These are phyloP conservation scores for Calliscelio sp. DNA, from an alignment of 2,888 invertebrate species.

Conservation along the genomic window DNA sequence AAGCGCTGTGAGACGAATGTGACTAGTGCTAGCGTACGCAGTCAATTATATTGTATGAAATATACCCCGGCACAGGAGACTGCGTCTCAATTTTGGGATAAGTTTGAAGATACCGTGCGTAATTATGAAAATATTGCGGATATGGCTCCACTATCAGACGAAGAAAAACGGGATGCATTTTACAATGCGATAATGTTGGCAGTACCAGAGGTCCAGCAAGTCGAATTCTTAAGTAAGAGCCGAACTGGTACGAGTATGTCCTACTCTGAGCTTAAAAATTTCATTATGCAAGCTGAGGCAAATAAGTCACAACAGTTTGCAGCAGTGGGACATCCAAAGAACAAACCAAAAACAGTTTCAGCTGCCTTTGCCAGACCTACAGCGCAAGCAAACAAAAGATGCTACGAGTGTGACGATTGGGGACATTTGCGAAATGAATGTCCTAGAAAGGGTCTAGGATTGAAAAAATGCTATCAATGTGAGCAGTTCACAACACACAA, in stretches of 20 bases:
- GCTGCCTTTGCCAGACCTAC: neutral
- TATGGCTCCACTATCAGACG: neutral
- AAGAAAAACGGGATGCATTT: neutral
- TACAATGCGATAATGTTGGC: slow-evolving; percentile 4
- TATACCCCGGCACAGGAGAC: slow-evolving; percentile 40
- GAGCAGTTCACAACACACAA: slow-evolving; percentile 7
- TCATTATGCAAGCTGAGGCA: slow-evolving; percentile 43
- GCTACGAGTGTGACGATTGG: neutral
- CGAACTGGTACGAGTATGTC: slow-evolving; percentile 22
- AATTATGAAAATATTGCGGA: slow-evolving; percentile 43
- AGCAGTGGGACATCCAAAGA: neutral
- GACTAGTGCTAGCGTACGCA: slow-evolving; percentile 49
- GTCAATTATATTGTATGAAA: slow-evolving; percentile 21
- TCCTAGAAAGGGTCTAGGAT: slow-evolving; percentile 1
- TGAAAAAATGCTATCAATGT: slow-evolving; percentile 17
- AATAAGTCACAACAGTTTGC: neutral
- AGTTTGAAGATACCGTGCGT: slow-evolving; percentile 65
- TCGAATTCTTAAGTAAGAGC: slow-evolving; percentile 46
- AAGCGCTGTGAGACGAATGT: slow-evolving; percentile 56
- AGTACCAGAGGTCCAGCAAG: slow-evolving; percentile 31
- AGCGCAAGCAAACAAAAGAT: neutral
- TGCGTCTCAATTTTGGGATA: slow-evolving; percentile 61
- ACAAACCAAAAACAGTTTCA: neutral
- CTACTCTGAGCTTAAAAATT: slow-evolving; percentile 47
- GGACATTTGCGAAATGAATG: slow-evolving; percentile 5